Evolutionary conservation across 1,140 invertebrate genomes (phyloP), one percentile per base, ranked within the genome.

Genomic region (Probaryconus sp.): DNA sequence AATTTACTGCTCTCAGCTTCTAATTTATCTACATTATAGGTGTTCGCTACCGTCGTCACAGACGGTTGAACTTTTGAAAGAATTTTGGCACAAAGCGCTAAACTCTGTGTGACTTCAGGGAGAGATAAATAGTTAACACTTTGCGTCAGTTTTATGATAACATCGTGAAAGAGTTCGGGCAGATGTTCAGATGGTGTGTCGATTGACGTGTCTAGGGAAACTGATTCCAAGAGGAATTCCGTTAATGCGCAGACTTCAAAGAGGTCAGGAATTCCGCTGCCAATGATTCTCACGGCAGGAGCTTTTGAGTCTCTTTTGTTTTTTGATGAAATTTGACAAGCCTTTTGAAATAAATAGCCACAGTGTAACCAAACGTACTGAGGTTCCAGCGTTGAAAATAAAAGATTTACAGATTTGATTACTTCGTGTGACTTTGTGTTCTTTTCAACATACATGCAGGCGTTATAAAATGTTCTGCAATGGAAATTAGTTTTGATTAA

Each of bases 351-450:
- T 50, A 93, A 85, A 35, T 90, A 89, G 1, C 92, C 93, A 56
- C 94, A 91, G 81, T 94, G 96, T 64, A 92, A 91, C 96, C 96
- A 97, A 37, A 97, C 92, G 80, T 95, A 97, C 38, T 92, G 92
- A 1, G 94, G 92, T 79, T 97, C 95, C 40, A 97, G 89, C 1
- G 94, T 94, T 20, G 93, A 92, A 80, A 98, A 95, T 10, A 98
- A 82, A 16, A 97, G 86, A 85, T 96, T 97, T 0, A 94, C 95
- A 7, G 93, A 95, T 87, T 96, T 96, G 3, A 94, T 87, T 3
- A 96, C 89, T 79, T 93, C 91, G 43, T 88, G 85, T 5, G 83
- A 81, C 73, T 87, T 86, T 40, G 76, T 33, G 10, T 71, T 51
- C 42, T 83, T 85, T 4, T 64, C 79, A 2, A 78, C 55, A n/a